Base-by-base conservation (phyloP, 2,888 invertebrate genomes). In the Anarsia innoxiella region DNA sequence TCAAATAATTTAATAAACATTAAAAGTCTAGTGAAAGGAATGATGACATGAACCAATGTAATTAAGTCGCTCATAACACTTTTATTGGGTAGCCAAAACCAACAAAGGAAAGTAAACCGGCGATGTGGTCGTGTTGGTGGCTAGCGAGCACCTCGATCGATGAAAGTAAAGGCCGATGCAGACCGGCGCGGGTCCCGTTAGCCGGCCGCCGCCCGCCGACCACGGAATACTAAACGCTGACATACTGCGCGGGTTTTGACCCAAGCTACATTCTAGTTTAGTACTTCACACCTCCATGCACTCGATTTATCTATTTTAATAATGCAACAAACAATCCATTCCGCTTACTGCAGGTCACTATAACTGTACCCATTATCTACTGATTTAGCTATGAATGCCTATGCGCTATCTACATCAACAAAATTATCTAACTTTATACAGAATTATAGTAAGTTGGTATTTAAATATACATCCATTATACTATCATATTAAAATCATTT, bases 181-280 rank as follows among this genome's bases (percentile, higher is more conserved):
- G 78, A 77, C 75, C 67, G 51, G 61, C n/a, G 53, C 51, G 58
- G 62, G 74, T 82, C 76, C 83, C 82, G 83, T 80, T 84, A 83
- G 65, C 62, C 62, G 78, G 72, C 71, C 70, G 69, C 68, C 66
- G n/a, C 65, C 64, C 48, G 62, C 80, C 71, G 62, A 79, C 71
- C 75, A 71, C 73, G 77, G 83, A 82, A 84, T 83, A 83, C 83
- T 82, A 82, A 84, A 74, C 80, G 71, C 80, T 84, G 83, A 84
- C 83, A 84, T 69, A 84, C 83, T 79, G 69, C 77, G 79, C 80
- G 84, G 83, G 76, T 82, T 83, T 83, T 84, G 84, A 83, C 84
- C 83, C 82, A 82, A 77, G 60, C 62, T 59, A 82, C 82, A 80
- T 83, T 83, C 80, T 83, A 80, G 77, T 69, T 73, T 78, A 68